Percentiles rank a stretch among this genome's conserved stretches.
Evolutionary conservation across 2,888 invertebrate genomes (phyloP).

Genomic region (Amitus sp.): DNA sequence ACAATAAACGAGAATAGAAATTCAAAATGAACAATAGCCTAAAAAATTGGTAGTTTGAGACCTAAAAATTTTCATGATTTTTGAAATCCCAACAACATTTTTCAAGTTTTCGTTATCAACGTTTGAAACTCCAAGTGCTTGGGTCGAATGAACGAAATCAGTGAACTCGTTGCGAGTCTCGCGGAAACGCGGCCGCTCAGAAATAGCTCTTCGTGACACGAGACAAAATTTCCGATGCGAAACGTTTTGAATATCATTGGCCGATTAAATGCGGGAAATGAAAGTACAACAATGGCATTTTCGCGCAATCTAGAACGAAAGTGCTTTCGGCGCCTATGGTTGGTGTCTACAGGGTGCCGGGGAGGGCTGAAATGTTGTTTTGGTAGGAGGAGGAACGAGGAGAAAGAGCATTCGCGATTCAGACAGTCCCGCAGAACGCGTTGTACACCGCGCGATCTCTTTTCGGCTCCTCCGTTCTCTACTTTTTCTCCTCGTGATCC

Average conservation of each 20-base stretch:
- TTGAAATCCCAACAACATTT: too few relatives aligned
- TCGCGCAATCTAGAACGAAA: background rate
- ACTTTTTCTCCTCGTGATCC: background rate
- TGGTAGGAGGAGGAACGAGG: slow-evolving; percentile 2
- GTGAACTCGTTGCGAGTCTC: slow-evolving; percentile 1
- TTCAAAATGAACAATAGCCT: too few relatives aligned
- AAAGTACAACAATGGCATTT: background rate
- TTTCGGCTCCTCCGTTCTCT: background rate
- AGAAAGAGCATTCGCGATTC: slow-evolving; percentile 7
- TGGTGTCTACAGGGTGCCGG: slow-evolving; percentile 7
- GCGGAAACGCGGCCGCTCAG: slow-evolving; percentile 11
- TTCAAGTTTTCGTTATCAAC: too few relatives aligned
- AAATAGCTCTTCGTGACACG: slow-evolving; percentile 17
- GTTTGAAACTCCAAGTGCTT: too few relatives aligned
- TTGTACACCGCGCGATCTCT: slow-evolving; percentile 4
- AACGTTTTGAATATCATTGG: background rate
- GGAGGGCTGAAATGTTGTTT: slow-evolving; percentile 10
- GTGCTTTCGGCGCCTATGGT: slow-evolving; percentile 11
- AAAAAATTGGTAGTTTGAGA: too few relatives aligned
- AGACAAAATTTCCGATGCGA: background rate
- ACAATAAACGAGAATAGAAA: slow-evolving; percentile 7
- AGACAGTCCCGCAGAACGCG: slow-evolving; percentile 9
- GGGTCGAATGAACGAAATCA: slow-evolving; percentile 8
- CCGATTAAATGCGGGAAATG: background rate
- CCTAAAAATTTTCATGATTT: too few relatives aligned